Base-by-base conservation (phyloP, 2,888 invertebrate species). In the Hermaeophaga mercurialis region DNA sequence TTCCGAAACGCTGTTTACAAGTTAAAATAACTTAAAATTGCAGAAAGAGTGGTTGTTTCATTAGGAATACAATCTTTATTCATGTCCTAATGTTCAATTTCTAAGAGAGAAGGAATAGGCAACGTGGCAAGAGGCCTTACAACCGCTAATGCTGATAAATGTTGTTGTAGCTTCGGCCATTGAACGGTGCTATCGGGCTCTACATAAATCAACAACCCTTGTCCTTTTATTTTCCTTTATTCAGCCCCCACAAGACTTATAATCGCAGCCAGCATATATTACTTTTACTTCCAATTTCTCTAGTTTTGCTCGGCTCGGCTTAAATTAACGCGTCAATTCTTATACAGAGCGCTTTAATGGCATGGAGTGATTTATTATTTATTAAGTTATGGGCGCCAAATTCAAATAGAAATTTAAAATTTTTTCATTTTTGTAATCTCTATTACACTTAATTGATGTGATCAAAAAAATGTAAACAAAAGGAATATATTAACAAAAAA, bases 81-180 rank as follows among this genome's bases (percentile, higher is more conserved):
- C 41, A 15, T 41, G 19, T 2, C 22, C n/a, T 11, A 24, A 19
- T 24, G 41, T n/a, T n/a, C n/a, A n/a, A n/a, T n/a, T n/a, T n/a
- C n/a, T n/a, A n/a, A n/a, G 19, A 1, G 4, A 1, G 6, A n/a
- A 39, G 2, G 24, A 39, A 18, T 18, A 12, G 41, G 41, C 41
- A 41, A 41, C 41, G 17, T 41, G 22, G 19, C 14, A 24, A 41
- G 7, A 22, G 34, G 38, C 49, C 48, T 34, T 49, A 54, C 56
- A 53, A 58, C 62, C 56, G 56, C 58, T 65, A 66, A 66, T 63
- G 54, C 61, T 67, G 67, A 67, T 67, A 67, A 67, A 67, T 67
- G 67, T 64, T 57, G 58, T 56, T 56, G 50, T 54, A 54, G 59
- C 65, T 56, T 54, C 66, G 66, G 66, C 64, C 66, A 66, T 63